Conservation (phyloP, 2,888 invertebrate species). For the Pachymerium ferrugineum region DNA sequence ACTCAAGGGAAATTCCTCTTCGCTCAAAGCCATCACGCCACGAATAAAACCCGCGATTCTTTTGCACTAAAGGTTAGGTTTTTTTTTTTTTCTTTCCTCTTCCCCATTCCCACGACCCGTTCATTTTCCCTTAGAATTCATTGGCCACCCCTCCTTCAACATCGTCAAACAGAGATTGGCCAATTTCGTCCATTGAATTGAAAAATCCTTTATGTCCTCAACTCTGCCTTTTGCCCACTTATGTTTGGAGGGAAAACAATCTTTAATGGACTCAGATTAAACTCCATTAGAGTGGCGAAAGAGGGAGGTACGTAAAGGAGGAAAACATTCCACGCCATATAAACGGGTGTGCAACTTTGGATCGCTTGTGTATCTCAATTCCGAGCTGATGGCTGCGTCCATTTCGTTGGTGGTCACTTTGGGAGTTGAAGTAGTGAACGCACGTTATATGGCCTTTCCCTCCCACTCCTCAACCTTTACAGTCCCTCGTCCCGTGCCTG, state of each 20-base stretch:
- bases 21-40: conserved; percentile 24
- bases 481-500: conserved; percentile 27
- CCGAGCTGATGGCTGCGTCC: conserved; percentile 15
- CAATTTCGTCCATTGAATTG: conserved; percentile 27
- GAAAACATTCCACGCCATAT: conserved; percentile 15
- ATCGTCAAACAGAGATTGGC: not conserved
- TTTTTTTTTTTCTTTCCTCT: not conserved
- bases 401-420: conserved; percentile 25
- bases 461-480: conserved; percentile 12
- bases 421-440: conserved; percentile 15
- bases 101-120: not conserved
- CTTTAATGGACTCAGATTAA: conserved; percentile 22
- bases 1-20: conserved; percentile 25
- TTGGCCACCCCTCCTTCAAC: not conserved
- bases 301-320: not conserved
- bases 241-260: conserved; percentile 24
- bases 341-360: conserved; percentile 18
- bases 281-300: conserved; percentile 17
- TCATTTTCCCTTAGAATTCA: conserved; percentile 25
- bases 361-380: conserved; percentile 27
- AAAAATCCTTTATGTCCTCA: conserved; percentile 19
- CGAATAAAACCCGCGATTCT: conserved; percentile 23
- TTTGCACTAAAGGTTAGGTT: conserved; percentile 5
- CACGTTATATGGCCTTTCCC: no score
- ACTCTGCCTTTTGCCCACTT: conserved; percentile 27